phyloP scores from a whole-genome alignment of 2,888 invertebrate species.

The Meteorus colon region DNA sequence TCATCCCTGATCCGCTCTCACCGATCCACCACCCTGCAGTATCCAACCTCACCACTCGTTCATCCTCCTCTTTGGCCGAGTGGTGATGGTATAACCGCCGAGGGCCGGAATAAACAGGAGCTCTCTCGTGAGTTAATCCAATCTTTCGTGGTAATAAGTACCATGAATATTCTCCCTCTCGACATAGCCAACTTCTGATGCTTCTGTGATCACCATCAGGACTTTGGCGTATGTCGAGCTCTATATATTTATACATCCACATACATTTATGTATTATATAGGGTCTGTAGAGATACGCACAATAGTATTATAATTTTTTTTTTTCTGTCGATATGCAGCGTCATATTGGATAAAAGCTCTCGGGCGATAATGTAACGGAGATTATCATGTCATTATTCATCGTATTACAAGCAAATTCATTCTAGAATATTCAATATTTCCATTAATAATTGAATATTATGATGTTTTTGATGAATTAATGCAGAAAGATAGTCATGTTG shows the following conservation, averaged over 20 bases:
- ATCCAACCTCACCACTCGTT: not conserved
- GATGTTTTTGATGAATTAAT: not conserved
- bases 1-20: constrained; percentile 20
- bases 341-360: not conserved
- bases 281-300: not conserved
- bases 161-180: constrained; percentile 35
- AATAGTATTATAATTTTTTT: constrained; percentile 8
- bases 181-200: constrained; percentile 19
- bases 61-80: constrained; percentile 4
- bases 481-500: too few relatives aligned
- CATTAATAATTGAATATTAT: not conserved
- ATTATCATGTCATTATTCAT: constrained; percentile 6
- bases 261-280: not conserved
- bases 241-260: not conserved
- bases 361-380: not conserved
- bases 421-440: not conserved
- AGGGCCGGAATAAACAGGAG: constrained; percentile 59
- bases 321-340: not conserved
- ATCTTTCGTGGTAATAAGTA: constrained; percentile 63
- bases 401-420: not conserved
- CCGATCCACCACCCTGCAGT: constrained; percentile 19
- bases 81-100: constrained; percentile 34
- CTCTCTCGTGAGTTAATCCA: constrained; percentile 64
- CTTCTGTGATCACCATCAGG: constrained; percentile 28
- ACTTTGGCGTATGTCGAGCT: constrained; percentile 13